These are phyloP conservation scores for Kryptolebias marmoratus DNA, from an alignment of 2,113 vertebrate genomes.

Conservation along the genomic window DNA sequence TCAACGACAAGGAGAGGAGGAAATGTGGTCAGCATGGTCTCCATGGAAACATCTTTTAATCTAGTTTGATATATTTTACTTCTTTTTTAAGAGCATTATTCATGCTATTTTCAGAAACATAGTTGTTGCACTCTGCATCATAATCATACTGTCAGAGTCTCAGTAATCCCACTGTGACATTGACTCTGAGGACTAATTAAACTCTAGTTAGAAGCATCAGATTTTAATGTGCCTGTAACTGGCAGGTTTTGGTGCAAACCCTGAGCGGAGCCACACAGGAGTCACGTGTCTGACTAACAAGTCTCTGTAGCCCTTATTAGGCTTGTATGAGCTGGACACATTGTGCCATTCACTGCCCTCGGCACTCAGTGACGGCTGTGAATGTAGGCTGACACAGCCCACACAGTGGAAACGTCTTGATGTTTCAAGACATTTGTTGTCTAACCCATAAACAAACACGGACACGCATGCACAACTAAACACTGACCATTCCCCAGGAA, in stretches of 20 bases:
- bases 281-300: conserved; percentile 58
- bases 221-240: conserved; percentile 30
- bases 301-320: conserved; percentile 73
- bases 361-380: conserved; percentile 15
- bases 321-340: conserved; percentile 39
- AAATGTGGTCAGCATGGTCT: conserved; percentile 57
- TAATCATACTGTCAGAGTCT: conserved; percentile 4
- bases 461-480: conserved; percentile 10
- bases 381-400: conserved; percentile 39
- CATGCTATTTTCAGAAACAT: not conserved
- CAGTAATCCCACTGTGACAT: conserved; percentile 14
- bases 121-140: not conserved
- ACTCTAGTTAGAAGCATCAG: conserved; percentile 20
- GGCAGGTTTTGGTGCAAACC: conserved; percentile 26
- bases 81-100: conserved; percentile 9
- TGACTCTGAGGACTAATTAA: conserved; percentile 19
- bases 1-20: conserved; percentile 53
- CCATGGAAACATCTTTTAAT: conserved; percentile 51
- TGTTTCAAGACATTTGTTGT: conserved; percentile 24
- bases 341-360: conserved; percentile 22
- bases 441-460: conserved; percentile 13
- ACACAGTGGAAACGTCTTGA: not conserved
- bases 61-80: conserved; percentile 13
- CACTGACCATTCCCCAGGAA: conserved; percentile 2
- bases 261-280: conserved; percentile 26